phyloP scores from a whole-genome alignment of 2,113 vertebrate genomes.

The Gopherus flavomarginatus region DNA sequence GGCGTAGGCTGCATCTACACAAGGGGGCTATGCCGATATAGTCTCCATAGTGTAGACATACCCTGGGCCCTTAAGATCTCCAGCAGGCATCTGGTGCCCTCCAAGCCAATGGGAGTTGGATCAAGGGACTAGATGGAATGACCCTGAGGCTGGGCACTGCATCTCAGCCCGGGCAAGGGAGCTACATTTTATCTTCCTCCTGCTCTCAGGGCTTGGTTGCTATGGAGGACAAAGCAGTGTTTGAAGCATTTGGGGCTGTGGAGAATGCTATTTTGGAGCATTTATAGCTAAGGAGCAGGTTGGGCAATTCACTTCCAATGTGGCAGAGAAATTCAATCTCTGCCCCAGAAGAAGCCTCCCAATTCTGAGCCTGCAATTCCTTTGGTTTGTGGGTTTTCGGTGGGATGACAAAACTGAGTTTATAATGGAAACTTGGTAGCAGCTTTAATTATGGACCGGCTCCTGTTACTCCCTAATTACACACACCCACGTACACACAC shows the following conservation, averaged over 20 bases:
- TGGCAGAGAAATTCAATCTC: not conserved
- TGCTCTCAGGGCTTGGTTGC: not conserved
- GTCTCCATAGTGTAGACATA: not conserved
- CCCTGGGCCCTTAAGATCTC: not conserved
- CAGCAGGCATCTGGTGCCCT: not conserved
- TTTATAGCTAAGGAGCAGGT: not conserved
- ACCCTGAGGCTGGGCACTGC: not conserved
- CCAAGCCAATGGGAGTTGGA: not conserved
- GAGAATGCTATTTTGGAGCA: not conserved
- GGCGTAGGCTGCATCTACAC: not conserved
- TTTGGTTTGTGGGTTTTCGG: not conserved
- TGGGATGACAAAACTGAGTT: not conserved
- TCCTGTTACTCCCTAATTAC: not conserved
- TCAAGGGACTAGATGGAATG: fast-evolving
- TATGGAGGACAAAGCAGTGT: not conserved
- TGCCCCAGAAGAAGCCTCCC: not conserved
- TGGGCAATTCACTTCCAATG: not conserved
- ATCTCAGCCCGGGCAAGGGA: not conserved
- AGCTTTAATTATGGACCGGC: not conserved
- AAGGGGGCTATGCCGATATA: not conserved
- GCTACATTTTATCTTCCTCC: not conserved
- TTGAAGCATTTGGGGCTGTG: not conserved
- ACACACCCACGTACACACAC: not conserved
- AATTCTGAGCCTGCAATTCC: not conserved
- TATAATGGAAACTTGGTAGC: not conserved